Evolutionary conservation across 1,140 invertebrate genomes (phyloP).

Genomic region (Aphelinus atriplicis): DNA sequence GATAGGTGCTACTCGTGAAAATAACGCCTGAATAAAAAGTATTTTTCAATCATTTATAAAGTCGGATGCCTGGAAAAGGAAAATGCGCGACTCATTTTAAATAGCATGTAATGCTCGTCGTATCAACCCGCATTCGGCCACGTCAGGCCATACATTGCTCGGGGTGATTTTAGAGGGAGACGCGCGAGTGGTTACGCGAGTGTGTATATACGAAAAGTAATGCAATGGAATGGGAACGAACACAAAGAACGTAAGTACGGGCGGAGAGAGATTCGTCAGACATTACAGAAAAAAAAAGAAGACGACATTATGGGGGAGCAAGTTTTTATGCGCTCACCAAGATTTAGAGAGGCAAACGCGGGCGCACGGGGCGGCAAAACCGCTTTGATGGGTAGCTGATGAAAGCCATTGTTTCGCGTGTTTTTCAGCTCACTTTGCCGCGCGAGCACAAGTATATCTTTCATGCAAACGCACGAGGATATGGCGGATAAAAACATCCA

Average conservation of each 20-base stretch:
- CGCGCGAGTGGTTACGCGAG: no score
- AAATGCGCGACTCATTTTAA: no score
- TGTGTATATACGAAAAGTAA: no score
- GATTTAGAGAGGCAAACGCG: neutral
- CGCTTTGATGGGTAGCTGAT: slow-evolving; percentile 20
- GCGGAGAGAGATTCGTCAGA: neutral
- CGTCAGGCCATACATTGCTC: no score
- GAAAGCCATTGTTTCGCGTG: slow-evolving; percentile 16
- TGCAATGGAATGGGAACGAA: no score
- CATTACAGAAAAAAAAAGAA: neutral
- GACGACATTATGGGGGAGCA: neutral
- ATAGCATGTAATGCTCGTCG: no score
- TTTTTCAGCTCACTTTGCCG: neutral
- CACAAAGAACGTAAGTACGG: neutral
- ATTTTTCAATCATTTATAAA: no score
- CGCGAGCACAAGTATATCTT: neutral
- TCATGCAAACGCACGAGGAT: neutral
- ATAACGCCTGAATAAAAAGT: no score
- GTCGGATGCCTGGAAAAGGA: no score
- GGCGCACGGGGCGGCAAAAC: neutral
- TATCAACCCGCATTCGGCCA: no score
- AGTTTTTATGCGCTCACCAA: slow-evolving; percentile 3
- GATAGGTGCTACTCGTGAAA: no score
- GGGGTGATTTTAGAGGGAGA: no score
- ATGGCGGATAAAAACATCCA: neutral